A percentile compares a stretch with the other conserved stretches of the same genome.
phyloP scores from a whole-genome alignment of 1,140 invertebrate genomes.

The Pinna nobilis region DNA sequence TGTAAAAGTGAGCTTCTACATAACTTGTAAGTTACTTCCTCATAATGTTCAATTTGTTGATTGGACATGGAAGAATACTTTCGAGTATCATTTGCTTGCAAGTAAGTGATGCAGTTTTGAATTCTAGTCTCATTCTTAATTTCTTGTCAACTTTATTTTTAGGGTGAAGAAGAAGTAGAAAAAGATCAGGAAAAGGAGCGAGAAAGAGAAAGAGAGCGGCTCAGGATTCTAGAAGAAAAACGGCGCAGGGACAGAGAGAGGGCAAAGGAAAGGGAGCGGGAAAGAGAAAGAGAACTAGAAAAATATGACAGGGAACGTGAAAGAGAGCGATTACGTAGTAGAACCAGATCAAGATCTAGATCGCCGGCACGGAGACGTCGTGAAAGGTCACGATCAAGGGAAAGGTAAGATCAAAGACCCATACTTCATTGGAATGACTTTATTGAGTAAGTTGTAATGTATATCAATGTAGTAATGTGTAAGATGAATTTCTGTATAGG shows the following conservation, averaged over 20 bases:
- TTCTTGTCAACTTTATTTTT: constrained; percentile 3
- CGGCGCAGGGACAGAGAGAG: constrained; percentile 63
- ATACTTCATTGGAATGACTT: too few species aligned
- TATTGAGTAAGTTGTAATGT: too few species aligned
- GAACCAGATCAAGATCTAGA: constrained; percentile 62
- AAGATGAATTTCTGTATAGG: too few species aligned
- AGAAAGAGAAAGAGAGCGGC: constrained; percentile 69
- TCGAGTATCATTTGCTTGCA: constrained; percentile 19
- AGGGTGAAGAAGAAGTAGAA: constrained; percentile 53
- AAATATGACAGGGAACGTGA: constrained; percentile 53
- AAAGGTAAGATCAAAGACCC: constrained; percentile 75
- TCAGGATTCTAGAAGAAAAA: constrained; percentile 48
- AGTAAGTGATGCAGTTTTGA: constrained; percentile 42
- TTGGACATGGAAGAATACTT: too few species aligned
- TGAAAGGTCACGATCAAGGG: constrained; percentile 81
- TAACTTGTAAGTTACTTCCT: not conserved
- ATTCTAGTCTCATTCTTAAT: not conserved
- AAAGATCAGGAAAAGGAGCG: constrained; percentile 74
- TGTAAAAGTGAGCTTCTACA: too few species aligned
- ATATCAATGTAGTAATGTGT: too few species aligned
- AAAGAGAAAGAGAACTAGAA: constrained; percentile 59
- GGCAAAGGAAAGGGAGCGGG: constrained; percentile 54
- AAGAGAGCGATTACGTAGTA: constrained; percentile 46
- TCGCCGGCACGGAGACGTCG: constrained; percentile 46
- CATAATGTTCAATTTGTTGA: too few species aligned